Base-by-base conservation (phyloP, 2,113 vertebrate species). In the Coreoperca whiteheadi region DNA sequence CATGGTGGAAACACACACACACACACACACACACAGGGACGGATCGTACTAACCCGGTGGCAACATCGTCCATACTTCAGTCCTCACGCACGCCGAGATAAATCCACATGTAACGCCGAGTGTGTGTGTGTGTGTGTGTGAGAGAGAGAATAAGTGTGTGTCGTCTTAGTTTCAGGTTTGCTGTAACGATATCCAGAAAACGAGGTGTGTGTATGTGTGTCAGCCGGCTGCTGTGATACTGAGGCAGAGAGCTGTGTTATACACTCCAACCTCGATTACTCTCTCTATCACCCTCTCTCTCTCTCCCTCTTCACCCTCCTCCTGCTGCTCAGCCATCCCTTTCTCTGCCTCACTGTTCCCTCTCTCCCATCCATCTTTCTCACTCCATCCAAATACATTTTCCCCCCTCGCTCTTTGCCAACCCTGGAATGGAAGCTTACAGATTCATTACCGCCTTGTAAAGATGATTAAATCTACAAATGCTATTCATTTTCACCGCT, bases 11-110 rank as follows among this genome's bases (percentile, higher is more conserved):
- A 23, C 48, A 76, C 41, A 69, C 51, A 50, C n/a, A 48, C 12
- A 85, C 34, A 73, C 15, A 68, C 18, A 71, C 41, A 84, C 21
- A 77, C 4, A 59, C 0, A 48, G n/a, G 1, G n/a, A 63, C 70
- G 74, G 39, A 53, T 56, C 34, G 8, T 61, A 92, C 92, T 75
- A 68, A 93, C 92, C 92, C 34, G 72, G 83, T 23, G 88, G 90
- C 88, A 92, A 68, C 91, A 93, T 92, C 25, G 69, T 90, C 92
- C 92, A 93, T 93, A 37, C 90, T 92, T 88, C 85, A 79, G 86
- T 90, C 87, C 66, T 81, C 89, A 84, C 84, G 63, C 59, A 30
- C 64, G 21, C 50, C 5, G 30, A 74, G 59, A 86, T 85, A 67
- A 89, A 90, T 90, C 84, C 87, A 79, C 74, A 79, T 79, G 80